Evolutionary conservation across 2,797 vertebrate species (phyloP).

Genomic region (Otolemur crassicaudatus): DNA sequence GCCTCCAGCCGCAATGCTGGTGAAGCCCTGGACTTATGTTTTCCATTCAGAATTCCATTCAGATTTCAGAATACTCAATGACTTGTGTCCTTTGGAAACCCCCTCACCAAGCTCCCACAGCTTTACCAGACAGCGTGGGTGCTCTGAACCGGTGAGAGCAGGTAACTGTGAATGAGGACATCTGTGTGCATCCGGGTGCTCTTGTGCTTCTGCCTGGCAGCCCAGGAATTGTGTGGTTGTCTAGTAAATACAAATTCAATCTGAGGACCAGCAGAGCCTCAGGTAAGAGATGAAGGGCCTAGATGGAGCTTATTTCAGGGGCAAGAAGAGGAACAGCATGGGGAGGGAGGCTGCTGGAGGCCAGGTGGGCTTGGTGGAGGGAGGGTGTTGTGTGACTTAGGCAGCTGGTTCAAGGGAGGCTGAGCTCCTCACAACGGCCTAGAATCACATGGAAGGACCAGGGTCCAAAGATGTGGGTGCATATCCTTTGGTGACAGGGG

Average conservation of each 20-base stretch:
- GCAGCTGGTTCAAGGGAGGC: neutral
- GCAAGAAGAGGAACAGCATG: neutral
- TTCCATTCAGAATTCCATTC: slow-evolving; percentile 20
- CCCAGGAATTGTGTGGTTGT: neutral
- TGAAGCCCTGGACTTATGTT: slow-evolving; percentile 11
- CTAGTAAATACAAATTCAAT: neutral
- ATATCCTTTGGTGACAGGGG: neutral
- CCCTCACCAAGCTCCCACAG: neutral
- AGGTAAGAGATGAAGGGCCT: neutral
- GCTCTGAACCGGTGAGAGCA: neutral
- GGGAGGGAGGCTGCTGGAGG: neutral
- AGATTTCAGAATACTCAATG: neutral
- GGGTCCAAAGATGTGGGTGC: neutral
- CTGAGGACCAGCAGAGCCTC: slow-evolving; percentile 55
- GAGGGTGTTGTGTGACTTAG: neutral
- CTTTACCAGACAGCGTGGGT: fast-evolving
- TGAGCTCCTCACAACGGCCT: neutral
- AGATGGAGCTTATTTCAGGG: neutral
- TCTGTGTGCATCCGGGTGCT: neutral
- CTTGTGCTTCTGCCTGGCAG: slow-evolving; percentile 74
- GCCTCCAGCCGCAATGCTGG: neutral
- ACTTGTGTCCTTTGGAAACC: neutral
- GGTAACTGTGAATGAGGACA: neutral
- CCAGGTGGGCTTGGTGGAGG: neutral
- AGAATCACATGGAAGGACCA: neutral